Percentiles rank a stretch among this genome's conserved stretches.
Evolutionary conservation across 1,140 invertebrate species (phyloP).

Genomic region (Drosophila prosaltans): DNA sequence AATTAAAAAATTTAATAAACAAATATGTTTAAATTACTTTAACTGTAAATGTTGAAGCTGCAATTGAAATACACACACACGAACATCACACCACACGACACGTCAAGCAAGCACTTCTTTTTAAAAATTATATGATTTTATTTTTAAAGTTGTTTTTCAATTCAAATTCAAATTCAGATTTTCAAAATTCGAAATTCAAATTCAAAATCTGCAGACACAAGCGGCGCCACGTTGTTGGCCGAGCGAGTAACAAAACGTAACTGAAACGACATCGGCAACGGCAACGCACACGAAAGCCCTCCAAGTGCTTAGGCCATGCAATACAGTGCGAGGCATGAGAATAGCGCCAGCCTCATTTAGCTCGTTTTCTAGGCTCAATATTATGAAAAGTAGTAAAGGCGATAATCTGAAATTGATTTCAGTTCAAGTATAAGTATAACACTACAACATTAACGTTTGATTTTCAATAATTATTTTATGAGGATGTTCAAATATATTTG

Average conservation of each 20-base stretch:
- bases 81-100: neutral
- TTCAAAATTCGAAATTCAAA: slow-evolving; percentile 4
- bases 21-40: neutral
- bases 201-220: slow-evolving; percentile 32
- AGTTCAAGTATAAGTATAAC: too few relatives aligned
- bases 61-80: neutral
- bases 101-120: neutral
- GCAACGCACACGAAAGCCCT: slow-evolving; percentile 23
- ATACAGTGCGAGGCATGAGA: slow-evolving; percentile 14
- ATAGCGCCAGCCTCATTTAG: too few relatives aligned
- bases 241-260: slow-evolving; percentile 66
- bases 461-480: too few relatives aligned
- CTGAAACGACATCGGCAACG: slow-evolving; percentile 41
- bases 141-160: neutral
- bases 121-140: neutral
- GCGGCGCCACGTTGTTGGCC: slow-evolving; percentile 62
- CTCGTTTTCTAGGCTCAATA: too few relatives aligned
- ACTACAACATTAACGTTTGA: too few relatives aligned
- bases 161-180: neutral
- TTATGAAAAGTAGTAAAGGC: too few relatives aligned
- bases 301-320: slow-evolving; percentile 19
- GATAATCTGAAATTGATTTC: too few relatives aligned
- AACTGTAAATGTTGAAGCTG: neutral
- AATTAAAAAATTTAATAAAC: slow-evolving; percentile 6
- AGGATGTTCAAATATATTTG: too few relatives aligned